A percentile compares a stretch with the other conserved stretches of the same genome.
These are phyloP conservation scores for Muntiacus reevesi DNA, from an alignment of 2,113 vertebrate genomes.

Conservation along the genomic window DNA sequence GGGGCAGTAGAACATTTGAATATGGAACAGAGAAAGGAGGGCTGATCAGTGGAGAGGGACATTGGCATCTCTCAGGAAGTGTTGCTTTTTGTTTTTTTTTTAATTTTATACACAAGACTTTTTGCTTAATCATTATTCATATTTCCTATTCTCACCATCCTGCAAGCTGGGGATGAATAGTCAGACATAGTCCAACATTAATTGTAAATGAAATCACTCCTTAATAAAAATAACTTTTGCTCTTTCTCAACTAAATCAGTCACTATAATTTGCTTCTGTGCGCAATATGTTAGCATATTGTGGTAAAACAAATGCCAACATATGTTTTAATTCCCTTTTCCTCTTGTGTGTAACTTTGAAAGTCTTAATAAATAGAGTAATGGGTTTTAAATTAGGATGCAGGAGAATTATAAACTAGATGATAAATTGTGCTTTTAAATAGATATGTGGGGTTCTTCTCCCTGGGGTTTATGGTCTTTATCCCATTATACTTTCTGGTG, in stretches of 20 bases:
- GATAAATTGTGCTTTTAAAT: neutral
- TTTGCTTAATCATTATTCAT: neutral
- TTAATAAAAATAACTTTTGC: neutral
- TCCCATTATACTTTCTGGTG: neutral
- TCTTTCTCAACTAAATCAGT: neutral
- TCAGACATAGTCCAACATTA: neutral
- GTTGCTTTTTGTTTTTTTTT: neutral
- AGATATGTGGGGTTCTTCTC: neutral
- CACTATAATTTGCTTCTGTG: neutral
- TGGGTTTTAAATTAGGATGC: neutral
- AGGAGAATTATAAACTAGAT: neutral
- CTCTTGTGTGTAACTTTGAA: neutral
- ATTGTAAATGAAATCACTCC: neutral
- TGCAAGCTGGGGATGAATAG: neutral
- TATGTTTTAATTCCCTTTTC: neutral
- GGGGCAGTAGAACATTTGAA: constrained; percentile 65
- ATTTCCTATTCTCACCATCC: neutral
- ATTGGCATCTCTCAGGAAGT: neutral
- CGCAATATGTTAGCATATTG: neutral
- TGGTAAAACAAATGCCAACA: neutral
- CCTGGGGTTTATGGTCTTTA: neutral
- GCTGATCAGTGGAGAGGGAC: neutral
- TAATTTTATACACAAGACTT: neutral
- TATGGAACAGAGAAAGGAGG: neutral
- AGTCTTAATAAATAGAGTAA: neutral